A percentile compares a stretch with the other conserved stretches of the same genome.
Conservation (phyloP, 1,140 invertebrate species). For the Scaptomyza graminum region DNA sequence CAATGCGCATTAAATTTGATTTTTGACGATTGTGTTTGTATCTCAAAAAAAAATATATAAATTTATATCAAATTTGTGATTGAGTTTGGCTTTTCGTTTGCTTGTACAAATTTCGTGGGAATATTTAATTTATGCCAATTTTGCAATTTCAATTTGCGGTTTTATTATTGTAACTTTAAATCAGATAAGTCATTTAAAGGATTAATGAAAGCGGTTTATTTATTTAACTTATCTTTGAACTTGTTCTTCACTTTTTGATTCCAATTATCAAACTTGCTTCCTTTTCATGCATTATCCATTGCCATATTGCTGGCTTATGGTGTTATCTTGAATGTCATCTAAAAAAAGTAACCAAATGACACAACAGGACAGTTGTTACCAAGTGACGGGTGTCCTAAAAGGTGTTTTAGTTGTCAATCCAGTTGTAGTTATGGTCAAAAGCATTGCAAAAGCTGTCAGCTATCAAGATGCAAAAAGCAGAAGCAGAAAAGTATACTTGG, state of each 20-base stretch:
- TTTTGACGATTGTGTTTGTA: constrained; percentile 58
- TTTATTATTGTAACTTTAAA: too few species aligned
- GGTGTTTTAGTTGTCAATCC: constrained; percentile 31
- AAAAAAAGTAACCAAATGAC: neutral
- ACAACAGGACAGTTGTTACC: constrained; percentile 14
- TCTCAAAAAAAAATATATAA: constrained; percentile 16
- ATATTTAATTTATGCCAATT: constrained; percentile 9
- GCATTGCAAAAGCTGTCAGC: constrained; percentile 8
- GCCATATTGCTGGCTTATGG: constrained; percentile 24
- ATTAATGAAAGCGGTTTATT: neutral
- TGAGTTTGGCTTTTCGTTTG: constrained; percentile 17
- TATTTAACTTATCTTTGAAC: constrained; percentile 1
- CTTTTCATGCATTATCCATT: constrained; percentile 19
- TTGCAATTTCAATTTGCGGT: neutral
- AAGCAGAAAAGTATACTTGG: constrained; percentile 18
- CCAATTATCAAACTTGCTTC: constrained; percentile 17
- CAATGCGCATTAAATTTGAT: constrained; percentile 60
- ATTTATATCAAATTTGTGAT: constrained; percentile 43
- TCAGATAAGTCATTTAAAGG: too few species aligned
- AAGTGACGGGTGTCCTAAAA: constrained; percentile 5
- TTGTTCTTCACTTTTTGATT: neutral
- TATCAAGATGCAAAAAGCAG: constrained; percentile 41
- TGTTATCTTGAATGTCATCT: constrained; percentile 6
- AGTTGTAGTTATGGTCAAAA: constrained; percentile 13
- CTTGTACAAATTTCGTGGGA: neutral